Percentiles rank a stretch among this genome's conserved stretches.
These are phyloP conservation scores for Drosophila cracens DNA, from an alignment of 2,888 invertebrate genomes.

Conservation along the genomic window DNA sequence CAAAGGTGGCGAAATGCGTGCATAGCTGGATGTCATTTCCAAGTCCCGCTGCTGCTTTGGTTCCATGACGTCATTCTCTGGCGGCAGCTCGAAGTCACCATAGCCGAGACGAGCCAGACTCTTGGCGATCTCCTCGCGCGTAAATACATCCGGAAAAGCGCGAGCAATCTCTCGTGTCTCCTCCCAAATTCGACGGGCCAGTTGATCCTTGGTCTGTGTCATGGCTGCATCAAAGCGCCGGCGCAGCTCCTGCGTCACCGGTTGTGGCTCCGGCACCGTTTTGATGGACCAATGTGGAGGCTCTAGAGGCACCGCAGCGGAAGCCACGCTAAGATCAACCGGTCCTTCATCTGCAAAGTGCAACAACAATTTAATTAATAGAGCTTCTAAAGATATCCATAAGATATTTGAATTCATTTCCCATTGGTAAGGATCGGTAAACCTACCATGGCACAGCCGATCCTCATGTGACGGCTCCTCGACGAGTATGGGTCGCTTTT, in stretches of 20 bases:
- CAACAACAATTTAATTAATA: neutral
- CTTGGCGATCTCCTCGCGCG: conserved; percentile 83
- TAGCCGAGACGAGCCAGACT: conserved; percentile 81
- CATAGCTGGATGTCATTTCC: conserved; percentile 34
- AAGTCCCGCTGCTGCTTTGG: conserved; percentile 29
- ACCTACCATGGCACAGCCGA: conserved; percentile 75
- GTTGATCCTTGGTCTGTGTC: conserved; percentile 77
- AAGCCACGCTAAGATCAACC: conserved; percentile 81
- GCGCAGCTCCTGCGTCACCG: conserved; percentile 57
- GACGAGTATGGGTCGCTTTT: conserved; percentile 83
- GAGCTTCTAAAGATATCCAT: neutral
- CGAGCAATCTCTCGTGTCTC: conserved; percentile 83
- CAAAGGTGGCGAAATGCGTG: conserved; percentile 41
- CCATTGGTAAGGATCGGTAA: neutral
- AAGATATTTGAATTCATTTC: rapidly evolving
- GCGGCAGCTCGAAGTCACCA: conserved; percentile 76
- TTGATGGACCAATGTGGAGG: conserved; percentile 44
- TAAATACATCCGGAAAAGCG: conserved; percentile 84
- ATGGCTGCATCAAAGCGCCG: conserved; percentile 63
- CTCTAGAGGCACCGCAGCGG: conserved; percentile 62
- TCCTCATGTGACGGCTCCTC: conserved; percentile 52
- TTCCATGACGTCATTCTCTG: conserved; percentile 63
- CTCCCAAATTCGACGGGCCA: conserved; percentile 82
- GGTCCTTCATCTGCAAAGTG: conserved; percentile 80
- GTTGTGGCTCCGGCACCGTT: conserved; percentile 46